These are phyloP conservation scores for Nephila pilipes DNA, from an alignment of 1,140 invertebrate genomes.

Conservation along the genomic window DNA sequence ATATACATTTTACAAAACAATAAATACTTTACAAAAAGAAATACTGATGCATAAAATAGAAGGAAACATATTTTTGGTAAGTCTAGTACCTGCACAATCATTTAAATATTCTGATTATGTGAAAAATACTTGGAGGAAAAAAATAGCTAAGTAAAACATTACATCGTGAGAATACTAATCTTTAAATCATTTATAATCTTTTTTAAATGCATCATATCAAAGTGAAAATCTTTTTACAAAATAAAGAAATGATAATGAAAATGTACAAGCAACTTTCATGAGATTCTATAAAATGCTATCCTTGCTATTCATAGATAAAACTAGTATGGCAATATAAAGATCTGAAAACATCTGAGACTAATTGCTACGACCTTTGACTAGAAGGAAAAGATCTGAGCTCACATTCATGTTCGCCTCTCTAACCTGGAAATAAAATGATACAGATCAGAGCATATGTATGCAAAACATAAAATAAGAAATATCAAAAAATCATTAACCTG, in stretches of 20 bases:
- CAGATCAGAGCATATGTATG: no score
- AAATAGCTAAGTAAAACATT: not conserved
- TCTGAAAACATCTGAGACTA: not conserved
- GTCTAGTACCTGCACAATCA: not conserved
- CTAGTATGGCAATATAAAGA: conserved; percentile 26
- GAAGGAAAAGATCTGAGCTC: not conserved
- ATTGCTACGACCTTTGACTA: conserved; percentile 29
- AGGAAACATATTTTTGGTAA: not conserved
- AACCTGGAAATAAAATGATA: not conserved
- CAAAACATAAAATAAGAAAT: not conserved
- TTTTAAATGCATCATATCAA: not conserved
- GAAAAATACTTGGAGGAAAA: not conserved
- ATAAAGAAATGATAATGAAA: not conserved
- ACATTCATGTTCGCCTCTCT: conserved; percentile 9
- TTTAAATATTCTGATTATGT: not conserved
- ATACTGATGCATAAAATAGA: not conserved
- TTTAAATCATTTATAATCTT: not conserved
- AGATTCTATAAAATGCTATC: conserved; percentile 24
- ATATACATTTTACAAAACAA: not conserved
- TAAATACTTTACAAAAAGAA: not conserved
- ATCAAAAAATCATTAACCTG: not conserved
- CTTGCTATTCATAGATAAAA: not conserved
- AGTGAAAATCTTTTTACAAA: not conserved
- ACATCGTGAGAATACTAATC: not conserved
- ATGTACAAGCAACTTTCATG: conserved; percentile 20